Evolutionary conservation across 1,140 invertebrate species (phyloP).

Genomic region (Calephelis virginiensis): DNA sequence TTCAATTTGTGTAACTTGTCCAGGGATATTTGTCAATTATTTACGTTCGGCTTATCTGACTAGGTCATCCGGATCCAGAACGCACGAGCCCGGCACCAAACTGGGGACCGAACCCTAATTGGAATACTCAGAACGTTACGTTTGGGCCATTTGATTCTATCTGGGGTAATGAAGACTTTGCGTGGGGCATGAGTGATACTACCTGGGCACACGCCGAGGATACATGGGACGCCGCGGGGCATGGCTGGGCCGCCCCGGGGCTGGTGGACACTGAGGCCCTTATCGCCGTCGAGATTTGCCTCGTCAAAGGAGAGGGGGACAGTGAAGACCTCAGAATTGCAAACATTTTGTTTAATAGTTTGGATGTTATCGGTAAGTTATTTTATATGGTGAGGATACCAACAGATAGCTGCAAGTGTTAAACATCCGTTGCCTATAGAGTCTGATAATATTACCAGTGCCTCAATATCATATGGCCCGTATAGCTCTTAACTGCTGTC

Average conservation of each 20-base stretch:
- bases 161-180: constrained; percentile 30
- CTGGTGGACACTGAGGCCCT: constrained; percentile 88
- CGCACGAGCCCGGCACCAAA: constrained; percentile 40
- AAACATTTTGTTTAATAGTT: constrained; percentile 94
- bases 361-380: constrained; percentile 92
- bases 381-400: background rate
- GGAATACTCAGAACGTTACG: constrained; percentile 12
- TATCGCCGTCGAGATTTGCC: constrained; percentile 89
- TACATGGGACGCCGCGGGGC: constrained; percentile 28
- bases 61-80: constrained; percentile 32
- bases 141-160: constrained; percentile 26
- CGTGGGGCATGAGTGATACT: constrained; percentile 28
- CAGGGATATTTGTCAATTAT: no score
- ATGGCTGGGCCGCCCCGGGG: constrained; percentile 53
- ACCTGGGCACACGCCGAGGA: constrained; percentile 35
- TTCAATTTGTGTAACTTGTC: no score
- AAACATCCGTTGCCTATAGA: no score
- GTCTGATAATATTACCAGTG: no score
- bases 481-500: no score
- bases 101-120: constrained; percentile 32
- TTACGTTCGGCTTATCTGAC: background rate
- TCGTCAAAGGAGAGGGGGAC: constrained; percentile 82
- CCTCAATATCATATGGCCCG: no score
- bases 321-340: constrained; percentile 86
- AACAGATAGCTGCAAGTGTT: no score